A percentile compares a stretch with the other conserved stretches of the same genome.
These are phyloP conservation scores for Agapetus fuscipes DNA, from an alignment of 2,888 invertebrate species.

Conservation along the genomic window DNA sequence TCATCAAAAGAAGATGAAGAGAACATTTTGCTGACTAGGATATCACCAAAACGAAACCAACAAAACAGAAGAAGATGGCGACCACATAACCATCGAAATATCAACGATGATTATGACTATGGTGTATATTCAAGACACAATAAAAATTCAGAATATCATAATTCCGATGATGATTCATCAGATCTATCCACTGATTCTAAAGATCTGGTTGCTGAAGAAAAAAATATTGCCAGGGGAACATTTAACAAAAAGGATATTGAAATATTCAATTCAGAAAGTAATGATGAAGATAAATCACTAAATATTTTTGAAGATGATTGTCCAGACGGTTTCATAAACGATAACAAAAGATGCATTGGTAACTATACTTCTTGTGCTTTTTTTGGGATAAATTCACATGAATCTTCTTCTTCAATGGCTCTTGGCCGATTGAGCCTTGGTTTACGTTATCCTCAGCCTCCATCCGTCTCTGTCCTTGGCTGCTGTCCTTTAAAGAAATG, in stretches of 20 bases:
- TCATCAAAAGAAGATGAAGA: constrained; percentile 12
- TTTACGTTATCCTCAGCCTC: too few species aligned
- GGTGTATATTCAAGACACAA: background rate
- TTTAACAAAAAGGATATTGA: too few species aligned
- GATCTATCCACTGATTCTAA: too few species aligned
- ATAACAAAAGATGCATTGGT: constrained; percentile 24
- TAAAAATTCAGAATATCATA: background rate
- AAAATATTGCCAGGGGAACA: too few species aligned
- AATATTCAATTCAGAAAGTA: too few species aligned
- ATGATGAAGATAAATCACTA: constrained; percentile 5
- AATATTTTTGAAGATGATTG: constrained; percentile 21
- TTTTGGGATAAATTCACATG: too few species aligned
- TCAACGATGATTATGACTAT: constrained; percentile 7
- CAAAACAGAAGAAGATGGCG: constrained; percentile 6
- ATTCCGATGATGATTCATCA: background rate
- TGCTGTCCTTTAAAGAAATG: too few species aligned
- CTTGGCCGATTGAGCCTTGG: too few species aligned
- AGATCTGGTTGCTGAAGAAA: too few species aligned
- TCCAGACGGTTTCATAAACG: constrained; percentile 22
- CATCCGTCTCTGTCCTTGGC: too few species aligned
- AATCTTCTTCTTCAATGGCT: too few species aligned
- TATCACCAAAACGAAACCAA: constrained; percentile 9
- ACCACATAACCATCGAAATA: constrained; percentile 12
- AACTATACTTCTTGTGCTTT: background rate
- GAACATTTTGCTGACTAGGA: constrained; percentile 14